These are phyloP conservation scores for Masnerella sp. DNA, from an alignment of 2,888 invertebrate genomes.

Conservation along the genomic window DNA sequence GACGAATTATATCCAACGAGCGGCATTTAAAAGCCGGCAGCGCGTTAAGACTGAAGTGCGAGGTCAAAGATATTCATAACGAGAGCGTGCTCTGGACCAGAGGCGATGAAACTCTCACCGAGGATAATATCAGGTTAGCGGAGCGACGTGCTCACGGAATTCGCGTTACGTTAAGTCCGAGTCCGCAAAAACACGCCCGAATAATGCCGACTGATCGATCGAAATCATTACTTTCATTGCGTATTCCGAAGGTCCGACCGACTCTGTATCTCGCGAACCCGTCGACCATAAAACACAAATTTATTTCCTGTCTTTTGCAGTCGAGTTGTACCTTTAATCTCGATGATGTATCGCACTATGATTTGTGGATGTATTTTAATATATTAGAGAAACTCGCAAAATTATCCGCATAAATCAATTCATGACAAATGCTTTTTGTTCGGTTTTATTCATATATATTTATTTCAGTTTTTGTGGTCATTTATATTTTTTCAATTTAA, in stretches of 20 bases:
- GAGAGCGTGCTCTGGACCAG: conserved; percentile 80
- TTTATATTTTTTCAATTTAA: too few relatives aligned
- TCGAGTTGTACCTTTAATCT: too few relatives aligned
- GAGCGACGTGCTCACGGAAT: conserved; percentile 27
- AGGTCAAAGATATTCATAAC: conserved; percentile 77
- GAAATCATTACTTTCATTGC: conserved; percentile 18
- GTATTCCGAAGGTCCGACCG: conserved; percentile 8
- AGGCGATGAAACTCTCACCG: conserved; percentile 78
- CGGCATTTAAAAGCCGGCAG: conserved; percentile 82
- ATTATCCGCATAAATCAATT: too few relatives aligned
- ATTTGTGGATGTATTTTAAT: too few relatives aligned
- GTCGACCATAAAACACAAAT: conserved; percentile 13
- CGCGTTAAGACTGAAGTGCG: conserved; percentile 79
- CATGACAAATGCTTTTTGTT: too few relatives aligned
- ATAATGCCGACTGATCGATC: conserved; percentile 40
- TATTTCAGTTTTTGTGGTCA: too few relatives aligned
- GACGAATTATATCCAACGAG: conserved; percentile 80
- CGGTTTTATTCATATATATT: too few relatives aligned
- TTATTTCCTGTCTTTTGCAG: conserved; percentile 4
- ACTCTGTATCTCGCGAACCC: background rate
- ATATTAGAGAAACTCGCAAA: too few relatives aligned
- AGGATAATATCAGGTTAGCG: conserved; percentile 80
- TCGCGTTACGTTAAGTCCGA: conserved; percentile 35
- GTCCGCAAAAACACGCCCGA: conserved; percentile 30
- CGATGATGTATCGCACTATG: too few relatives aligned